phyloP scores from a whole-genome alignment of 2,113 vertebrate genomes.

The Arothron firmamentum region DNA sequence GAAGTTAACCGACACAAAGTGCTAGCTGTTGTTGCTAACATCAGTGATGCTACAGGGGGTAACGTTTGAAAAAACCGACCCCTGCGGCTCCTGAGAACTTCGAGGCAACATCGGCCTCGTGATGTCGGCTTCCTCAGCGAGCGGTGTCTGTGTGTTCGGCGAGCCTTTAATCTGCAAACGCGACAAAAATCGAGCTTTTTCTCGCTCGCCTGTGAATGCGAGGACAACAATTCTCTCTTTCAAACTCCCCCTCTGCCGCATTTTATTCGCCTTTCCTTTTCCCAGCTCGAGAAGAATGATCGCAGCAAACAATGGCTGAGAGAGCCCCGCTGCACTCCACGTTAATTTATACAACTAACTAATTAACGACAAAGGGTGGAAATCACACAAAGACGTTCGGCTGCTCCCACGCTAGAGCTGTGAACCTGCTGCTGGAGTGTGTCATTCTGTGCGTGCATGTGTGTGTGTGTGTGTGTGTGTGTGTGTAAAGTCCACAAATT shows the following conservation, averaged over 20 bases:
- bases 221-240: slow-evolving; percentile 37
- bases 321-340: slow-evolving; percentile 89
- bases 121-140: slow-evolving; percentile 25
- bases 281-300: slow-evolving; percentile 74
- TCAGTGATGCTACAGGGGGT: slow-evolving; percentile 6
- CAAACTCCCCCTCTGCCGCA: slow-evolving; percentile 47
- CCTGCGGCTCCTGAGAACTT: neutral
- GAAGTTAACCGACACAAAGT: slow-evolving; percentile 44
- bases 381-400: slow-evolving; percentile 90
- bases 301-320: slow-evolving; percentile 86
- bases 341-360: slow-evolving; percentile 99
- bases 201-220: neutral
- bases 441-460: slow-evolving; percentile 13
- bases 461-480: slow-evolving; percentile 2
- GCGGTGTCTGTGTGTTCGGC: slow-evolving; percentile 4
- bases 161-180: neutral
- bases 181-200: neutral
- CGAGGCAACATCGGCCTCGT: slow-evolving; percentile 26
- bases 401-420: slow-evolving; percentile 86
- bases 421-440: slow-evolving; percentile 74
- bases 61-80: slow-evolving; percentile 3
- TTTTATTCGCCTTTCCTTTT: slow-evolving; percentile 44
- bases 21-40: neutral
- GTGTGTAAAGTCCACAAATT: slow-evolving; percentile 24
- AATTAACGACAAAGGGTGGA: slow-evolving; percentile 96